Evolutionary conservation across 1,140 invertebrate genomes (phyloP), one percentile per base, ranked within the genome.

Genomic region (Zaprionus taronus): DNA sequence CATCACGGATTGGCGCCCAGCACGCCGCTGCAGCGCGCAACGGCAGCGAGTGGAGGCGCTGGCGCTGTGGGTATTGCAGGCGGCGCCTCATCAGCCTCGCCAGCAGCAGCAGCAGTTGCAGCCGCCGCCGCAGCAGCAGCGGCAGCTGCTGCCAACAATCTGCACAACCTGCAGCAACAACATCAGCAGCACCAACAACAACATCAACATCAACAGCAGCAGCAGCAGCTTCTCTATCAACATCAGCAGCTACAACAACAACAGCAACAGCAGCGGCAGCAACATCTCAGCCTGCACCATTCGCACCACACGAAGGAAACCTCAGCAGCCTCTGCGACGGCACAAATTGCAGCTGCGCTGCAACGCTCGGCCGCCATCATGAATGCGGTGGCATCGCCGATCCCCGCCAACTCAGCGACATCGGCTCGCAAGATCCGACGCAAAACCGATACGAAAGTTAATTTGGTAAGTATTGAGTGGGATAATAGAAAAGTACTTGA

Each of bases 301-400:
- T 81, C 77, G 44, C 74, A 72, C 57, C 83, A 83, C 34, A 79
- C 66, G 44, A 87, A 89, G 44, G 68, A 76, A 75, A 64, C 80
- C 63, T 68, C 80, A 51, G 69, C 77, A 36, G 80, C 80, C 64
- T 69, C 81, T 20, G 31, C 31, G 9, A 78, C 84, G 65, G 80
- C 76, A 20, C 83, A 80, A 31, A 78, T 87, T 74, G 80, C 82
- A 66, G 79, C 83, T 70, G 85, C 75, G 57, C 67, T 90, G 71
- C 91, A 92, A 66, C 86, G 87, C 60, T 82, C 86, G 60, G 57
- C 80, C 58, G 90, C 77, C 89, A 93, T 79, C 79, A 93, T 93
- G 92, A 93, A 93, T 86, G 92, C 91, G 63, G 92, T 93, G 66
- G 92, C 91, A 73, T 91, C 92, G 78, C 91, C 92, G 78, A 92